Percentiles rank a stretch among this genome's conserved stretches.
These are phyloP conservation scores for Clarias batrachus DNA, from an alignment of 2,113 vertebrate genomes.

Conservation along the genomic window DNA sequence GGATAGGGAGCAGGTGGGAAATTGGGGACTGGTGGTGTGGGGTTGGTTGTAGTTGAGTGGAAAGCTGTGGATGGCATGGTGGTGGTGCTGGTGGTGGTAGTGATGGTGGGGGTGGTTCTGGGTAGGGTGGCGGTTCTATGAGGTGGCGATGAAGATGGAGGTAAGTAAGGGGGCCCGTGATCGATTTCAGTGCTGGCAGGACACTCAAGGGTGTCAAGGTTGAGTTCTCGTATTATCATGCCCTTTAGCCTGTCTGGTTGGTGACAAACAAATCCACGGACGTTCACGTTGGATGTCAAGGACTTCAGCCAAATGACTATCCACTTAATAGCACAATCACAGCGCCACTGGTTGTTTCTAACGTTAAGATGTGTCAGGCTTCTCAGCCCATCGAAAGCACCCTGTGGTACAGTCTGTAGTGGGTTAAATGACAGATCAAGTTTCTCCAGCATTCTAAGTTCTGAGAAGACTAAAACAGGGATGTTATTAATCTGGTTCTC, in stretches of 20 bases:
- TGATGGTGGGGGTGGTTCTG: slow-evolving; percentile 55
- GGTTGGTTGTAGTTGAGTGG: slow-evolving; percentile 63
- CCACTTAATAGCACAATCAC: slow-evolving; percentile 95
- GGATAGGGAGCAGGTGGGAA: slow-evolving; percentile 76
- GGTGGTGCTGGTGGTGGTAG: slow-evolving; percentile 54
- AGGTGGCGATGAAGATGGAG: slow-evolving; percentile 61
- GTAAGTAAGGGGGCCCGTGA: slow-evolving; percentile 68
- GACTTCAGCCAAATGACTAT: slow-evolving; percentile 95
- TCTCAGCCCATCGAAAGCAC: slow-evolving; percentile 88
- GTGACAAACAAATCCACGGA: slow-evolving; percentile 90
- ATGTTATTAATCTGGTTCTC: slow-evolving; percentile 96
- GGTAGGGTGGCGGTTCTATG: slow-evolving; percentile 53
- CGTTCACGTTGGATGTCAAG: slow-evolving; percentile 84
- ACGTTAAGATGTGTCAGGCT: slow-evolving; percentile 87
- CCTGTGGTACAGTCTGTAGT: slow-evolving; percentile 83
- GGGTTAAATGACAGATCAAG: slow-evolving; percentile 95
- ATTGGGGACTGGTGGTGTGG: slow-evolving; percentile 66
- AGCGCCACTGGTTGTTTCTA: slow-evolving; percentile 92
- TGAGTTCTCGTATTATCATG: slow-evolving; percentile 94
- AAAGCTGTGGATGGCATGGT: slow-evolving; percentile 60
- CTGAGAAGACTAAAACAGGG: slow-evolving; percentile 84
- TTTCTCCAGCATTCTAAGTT: slow-evolving; percentile 84
- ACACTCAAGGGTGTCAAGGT: slow-evolving; percentile 88
- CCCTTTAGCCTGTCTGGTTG: slow-evolving; percentile 91
- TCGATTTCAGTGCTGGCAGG: slow-evolving; percentile 72